Base-by-base conservation (phyloP, 2,888 invertebrate genomes). In the Brenthis hecate region DNA sequence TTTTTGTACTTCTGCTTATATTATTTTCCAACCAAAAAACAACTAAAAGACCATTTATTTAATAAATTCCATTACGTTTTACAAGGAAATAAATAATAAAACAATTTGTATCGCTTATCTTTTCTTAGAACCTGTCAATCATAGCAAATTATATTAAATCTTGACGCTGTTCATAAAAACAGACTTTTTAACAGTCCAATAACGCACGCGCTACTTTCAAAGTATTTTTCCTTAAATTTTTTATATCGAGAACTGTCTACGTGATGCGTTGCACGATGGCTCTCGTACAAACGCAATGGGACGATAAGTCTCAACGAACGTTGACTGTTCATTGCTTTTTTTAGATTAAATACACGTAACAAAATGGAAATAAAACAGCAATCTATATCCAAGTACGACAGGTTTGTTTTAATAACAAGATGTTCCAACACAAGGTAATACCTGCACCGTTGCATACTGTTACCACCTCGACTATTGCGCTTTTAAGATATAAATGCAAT, bases 211-310 rank as follows among this genome's bases (percentile, higher is more conserved):
- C 60, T 60, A 28, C 48, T 50, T 48, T 60, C 14, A 11, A n/a
- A 32, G n/a, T 60, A n/a, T 58, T 60, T 60, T 58, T 28, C 48
- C 60, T 48, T n/a, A 60, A 48, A 28, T 58, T 58, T 56, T 47
- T 57, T 58, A 4, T 36, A 36, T 14, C 19, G 13, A 19, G 16
- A 50, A 53, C 53, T 62, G 61, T 53, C 53, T 62, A 62, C 62
- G 62, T 62, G 62, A 62, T 62, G 16, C 16, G 14, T 28, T 53
- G 62, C 62, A 62, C 62, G 62, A 62, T 19, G 28, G 19, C 36
- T 36, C 62, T 53, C 14, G 16, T 61, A 62, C 36, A 36, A 47
- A 47, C 48, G 43, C 13, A 47, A 6, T 19, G 19, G 19, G 36
- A 11, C 36, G 6, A 58, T 58, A 53, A 36, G 13, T 5, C 36